These are phyloP conservation scores for Tenualosa ilisha DNA, from an alignment of 2,797 vertebrate genomes.

Conservation along the genomic window DNA sequence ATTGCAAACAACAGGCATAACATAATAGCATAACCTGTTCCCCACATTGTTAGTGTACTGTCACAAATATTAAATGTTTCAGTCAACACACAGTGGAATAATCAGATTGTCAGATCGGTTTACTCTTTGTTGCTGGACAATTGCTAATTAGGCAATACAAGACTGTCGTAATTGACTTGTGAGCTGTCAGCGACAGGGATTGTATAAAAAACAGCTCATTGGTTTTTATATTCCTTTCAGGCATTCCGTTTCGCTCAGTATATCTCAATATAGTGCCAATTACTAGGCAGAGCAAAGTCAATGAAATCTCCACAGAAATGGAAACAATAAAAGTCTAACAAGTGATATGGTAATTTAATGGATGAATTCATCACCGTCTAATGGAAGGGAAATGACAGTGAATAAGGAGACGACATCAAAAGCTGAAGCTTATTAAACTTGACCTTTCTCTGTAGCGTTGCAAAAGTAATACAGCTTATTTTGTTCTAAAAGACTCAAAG, in stretches of 20 bases:
- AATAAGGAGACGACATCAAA: conserved; percentile 8
- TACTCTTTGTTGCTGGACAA: not conserved
- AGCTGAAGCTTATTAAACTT: conserved; percentile 22
- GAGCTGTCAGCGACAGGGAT: not conserved
- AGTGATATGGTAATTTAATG: conserved; percentile 16
- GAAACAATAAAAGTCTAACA: conserved; percentile 4
- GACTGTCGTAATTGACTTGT: not conserved
- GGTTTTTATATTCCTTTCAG: not conserved
- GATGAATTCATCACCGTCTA: not conserved
- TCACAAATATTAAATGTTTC: not conserved
- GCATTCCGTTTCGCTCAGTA: not conserved
- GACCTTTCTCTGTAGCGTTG: conserved; percentile 7
- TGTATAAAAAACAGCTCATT: not conserved
- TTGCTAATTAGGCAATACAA: not conserved
- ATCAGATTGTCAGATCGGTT: conserved; percentile 6
- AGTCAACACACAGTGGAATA: not conserved
- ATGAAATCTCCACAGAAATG: conserved; percentile 9
- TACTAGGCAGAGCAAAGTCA: not conserved
- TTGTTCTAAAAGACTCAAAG: not conserved
- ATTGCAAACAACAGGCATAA: too few relatives aligned
- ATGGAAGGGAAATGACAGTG: not conserved
- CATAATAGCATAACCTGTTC: not conserved
- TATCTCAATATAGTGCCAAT: not conserved
- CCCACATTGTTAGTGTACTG: not conserved
- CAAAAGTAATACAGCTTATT: not conserved